phyloP scores from a whole-genome alignment of 2,797 vertebrate genomes.

The Tachyglossus aculeatus region DNA sequence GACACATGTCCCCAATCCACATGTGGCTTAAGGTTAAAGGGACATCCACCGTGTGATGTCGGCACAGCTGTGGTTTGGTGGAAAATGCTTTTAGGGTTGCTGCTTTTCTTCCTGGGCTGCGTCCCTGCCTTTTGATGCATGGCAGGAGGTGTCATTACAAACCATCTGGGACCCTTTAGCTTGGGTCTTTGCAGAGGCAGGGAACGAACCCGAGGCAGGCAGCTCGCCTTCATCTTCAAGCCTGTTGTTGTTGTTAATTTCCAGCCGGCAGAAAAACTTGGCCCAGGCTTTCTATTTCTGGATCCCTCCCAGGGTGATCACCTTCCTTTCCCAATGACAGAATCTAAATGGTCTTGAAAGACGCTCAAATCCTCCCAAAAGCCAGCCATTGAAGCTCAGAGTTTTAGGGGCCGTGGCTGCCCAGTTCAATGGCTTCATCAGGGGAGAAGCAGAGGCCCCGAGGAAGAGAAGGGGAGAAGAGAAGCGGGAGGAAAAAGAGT shows the following conservation, averaged over 20 bases:
- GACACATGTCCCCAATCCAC: not conserved
- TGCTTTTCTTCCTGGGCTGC: rapidly evolving
- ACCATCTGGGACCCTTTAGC: not conserved
- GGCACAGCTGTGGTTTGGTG: not conserved
- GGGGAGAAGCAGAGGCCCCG: not conserved
- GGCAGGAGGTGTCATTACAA: not conserved
- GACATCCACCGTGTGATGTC: rapidly evolving
- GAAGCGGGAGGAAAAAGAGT: not conserved
- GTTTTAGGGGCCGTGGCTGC: not conserved
- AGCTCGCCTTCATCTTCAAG: not conserved
- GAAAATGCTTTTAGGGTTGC: not conserved
- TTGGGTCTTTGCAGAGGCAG: not conserved
- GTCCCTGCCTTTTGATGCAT: not conserved
- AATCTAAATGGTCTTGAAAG: not conserved
- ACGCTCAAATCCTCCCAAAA: not conserved
- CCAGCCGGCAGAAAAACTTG: not conserved
- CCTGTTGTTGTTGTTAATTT: not conserved
- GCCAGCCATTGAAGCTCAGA: not conserved
- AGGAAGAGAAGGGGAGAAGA: not conserved
- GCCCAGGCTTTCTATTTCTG: slow-evolving; percentile 23
- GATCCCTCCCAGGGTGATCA: slow-evolving; percentile 15
- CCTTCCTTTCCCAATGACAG: slow-evolving; percentile 18
- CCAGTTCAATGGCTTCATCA: not conserved
- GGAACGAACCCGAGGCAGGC: not conserved
- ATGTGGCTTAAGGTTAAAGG: rapidly evolving